These are phyloP conservation scores for Lithophane socia DNA, from an alignment of 2,888 invertebrate species.

Conservation along the genomic window DNA sequence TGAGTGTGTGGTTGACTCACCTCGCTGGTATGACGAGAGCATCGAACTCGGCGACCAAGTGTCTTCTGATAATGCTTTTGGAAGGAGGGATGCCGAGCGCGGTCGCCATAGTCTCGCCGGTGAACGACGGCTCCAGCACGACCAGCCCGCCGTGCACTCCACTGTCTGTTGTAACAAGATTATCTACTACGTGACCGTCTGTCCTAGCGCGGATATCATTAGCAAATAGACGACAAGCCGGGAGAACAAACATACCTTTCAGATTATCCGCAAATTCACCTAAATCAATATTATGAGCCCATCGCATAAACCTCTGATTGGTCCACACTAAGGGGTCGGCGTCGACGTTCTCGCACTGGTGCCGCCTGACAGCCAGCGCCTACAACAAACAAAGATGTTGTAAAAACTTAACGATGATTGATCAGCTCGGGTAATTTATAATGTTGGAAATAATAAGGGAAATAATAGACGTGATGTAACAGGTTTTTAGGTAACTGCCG, in stretches of 20 bases:
- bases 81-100: constrained; percentile 97
- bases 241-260: constrained; percentile 91
- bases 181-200: constrained; percentile 44
- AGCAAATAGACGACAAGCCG: constrained; percentile 38
- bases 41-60: constrained; percentile 97
- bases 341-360: constrained; percentile 96
- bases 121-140: constrained; percentile 98
- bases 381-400: constrained; percentile 80
- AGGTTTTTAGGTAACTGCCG: constrained; percentile 75
- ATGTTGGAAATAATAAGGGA: constrained; percentile 67
- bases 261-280: constrained; percentile 98
- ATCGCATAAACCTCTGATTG: constrained; percentile 97
- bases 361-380: constrained; percentile 96
- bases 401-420: constrained; percentile 70
- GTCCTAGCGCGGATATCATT: constrained; percentile 21
- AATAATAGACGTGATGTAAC: constrained; percentile 74
- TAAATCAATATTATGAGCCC: constrained; percentile 98
- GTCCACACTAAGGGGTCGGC: constrained; percentile 99
- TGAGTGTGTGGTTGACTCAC: constrained; percentile 85
- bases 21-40: constrained; percentile 97
- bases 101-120: constrained; percentile 98
- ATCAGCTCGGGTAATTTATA: constrained; percentile 72
- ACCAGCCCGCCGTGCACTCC: constrained; percentile 98
- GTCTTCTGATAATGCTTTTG: constrained; percentile 97
- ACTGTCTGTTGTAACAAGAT: constrained; percentile 92